Evolutionary conservation across 2,888 invertebrate genomes (phyloP).

Genomic region (Tiphia femorata): DNA sequence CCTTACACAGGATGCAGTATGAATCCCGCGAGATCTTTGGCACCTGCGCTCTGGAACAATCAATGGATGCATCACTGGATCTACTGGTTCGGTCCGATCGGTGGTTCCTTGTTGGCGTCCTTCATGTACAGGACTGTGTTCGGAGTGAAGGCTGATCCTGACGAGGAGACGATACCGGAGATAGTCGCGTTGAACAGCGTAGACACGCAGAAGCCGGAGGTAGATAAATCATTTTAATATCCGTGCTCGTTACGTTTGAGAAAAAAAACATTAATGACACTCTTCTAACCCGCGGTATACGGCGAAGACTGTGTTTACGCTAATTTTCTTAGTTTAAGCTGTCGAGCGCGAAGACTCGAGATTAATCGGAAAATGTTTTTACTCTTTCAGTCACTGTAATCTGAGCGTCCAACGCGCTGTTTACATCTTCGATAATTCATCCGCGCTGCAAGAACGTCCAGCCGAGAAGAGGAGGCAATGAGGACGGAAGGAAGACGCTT

Average conservation of each 20-base stretch:
- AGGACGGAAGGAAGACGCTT: no score
- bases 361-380: no score
- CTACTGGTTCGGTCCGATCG: slow-evolving; percentile 65
- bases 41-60: slow-evolving; percentile 65
- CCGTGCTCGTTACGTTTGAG: neutral
- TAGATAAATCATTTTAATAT: slow-evolving; percentile 16
- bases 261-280: no score
- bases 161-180: slow-evolving; percentile 46
- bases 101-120: slow-evolving; percentile 55
- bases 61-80: slow-evolving; percentile 64
- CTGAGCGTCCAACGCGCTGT: no score
- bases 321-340: no score
- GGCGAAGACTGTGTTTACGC: no score
- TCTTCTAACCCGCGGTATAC: no score
- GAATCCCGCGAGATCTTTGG: slow-evolving; percentile 75
- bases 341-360: no score
- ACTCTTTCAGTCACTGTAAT: no score
- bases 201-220: slow-evolving; percentile 51
- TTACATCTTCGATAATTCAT: no score
- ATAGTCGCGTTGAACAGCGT: slow-evolving; percentile 55
- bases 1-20: slow-evolving; percentile 77
- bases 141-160: slow-evolving; percentile 21
- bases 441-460: no score
- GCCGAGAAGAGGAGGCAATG: no score
- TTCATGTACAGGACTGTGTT: slow-evolving; percentile 57